These are phyloP conservation scores for Channa striata DNA, from an alignment of 2,797 vertebrate species.

Conservation along the genomic window DNA sequence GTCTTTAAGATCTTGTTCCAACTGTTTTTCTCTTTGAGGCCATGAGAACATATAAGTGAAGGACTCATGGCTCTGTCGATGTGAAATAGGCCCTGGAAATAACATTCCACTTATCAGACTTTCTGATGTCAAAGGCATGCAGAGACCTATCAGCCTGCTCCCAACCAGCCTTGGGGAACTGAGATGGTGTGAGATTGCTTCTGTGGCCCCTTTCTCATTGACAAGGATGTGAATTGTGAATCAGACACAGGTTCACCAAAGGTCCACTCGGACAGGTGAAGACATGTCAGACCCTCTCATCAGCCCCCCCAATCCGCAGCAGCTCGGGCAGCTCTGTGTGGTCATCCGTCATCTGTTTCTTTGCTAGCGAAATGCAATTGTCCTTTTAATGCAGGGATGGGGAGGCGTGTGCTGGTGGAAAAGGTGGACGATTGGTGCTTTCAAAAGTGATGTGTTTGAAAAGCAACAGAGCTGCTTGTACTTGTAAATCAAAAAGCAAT, in stretches of 20 bases:
- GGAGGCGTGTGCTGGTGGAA: conserved; percentile 52
- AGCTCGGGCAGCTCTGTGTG: conserved; percentile 46
- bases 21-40: conserved; percentile 23
- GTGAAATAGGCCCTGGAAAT: conserved; percentile 63
- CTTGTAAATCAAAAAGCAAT: conserved; percentile 43
- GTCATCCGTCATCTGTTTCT: conserved; percentile 75
- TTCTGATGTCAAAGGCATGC: conserved; percentile 36
- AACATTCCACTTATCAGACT: conserved; percentile 68
- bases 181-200: conserved; percentile 76
- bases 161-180: conserved; percentile 23
- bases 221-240: conserved; percentile 58
- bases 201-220: conserved; percentile 34
- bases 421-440: conserved; percentile 70
- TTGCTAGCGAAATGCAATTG: conserved; percentile 69
- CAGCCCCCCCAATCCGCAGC: conserved; percentile 45
- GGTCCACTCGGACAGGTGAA: conserved; percentile 73
- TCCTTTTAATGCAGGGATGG: conserved; percentile 49
- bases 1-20: conserved; percentile 41
- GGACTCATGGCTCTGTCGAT: conserved; percentile 26
- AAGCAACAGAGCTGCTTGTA: conserved; percentile 50
- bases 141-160: conserved; percentile 49
- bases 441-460: conserved; percentile 74
- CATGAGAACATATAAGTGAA: conserved; percentile 52
- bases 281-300: conserved; percentile 47
- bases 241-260: conserved; percentile 53